These are phyloP conservation scores for Sebastiscus tertius DNA, from an alignment of 2,797 vertebrate species.

Conservation along the genomic window DNA sequence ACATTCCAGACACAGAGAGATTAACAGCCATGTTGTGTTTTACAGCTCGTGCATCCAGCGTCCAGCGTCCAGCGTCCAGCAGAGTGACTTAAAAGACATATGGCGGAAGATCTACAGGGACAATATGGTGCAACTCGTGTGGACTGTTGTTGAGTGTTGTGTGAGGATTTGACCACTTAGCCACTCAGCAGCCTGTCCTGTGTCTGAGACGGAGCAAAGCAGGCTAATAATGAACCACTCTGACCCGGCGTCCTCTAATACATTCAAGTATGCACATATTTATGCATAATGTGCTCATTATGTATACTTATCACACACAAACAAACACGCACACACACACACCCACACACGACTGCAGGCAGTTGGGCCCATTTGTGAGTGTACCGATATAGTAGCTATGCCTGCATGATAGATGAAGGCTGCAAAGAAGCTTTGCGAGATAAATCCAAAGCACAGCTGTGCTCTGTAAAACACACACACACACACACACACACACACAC, in stretches of 20 bases:
- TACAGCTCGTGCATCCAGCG: background rate
- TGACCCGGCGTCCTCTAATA: slow-evolving; percentile 34
- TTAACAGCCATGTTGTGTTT: slow-evolving; percentile 32
- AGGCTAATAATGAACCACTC: slow-evolving; percentile 46
- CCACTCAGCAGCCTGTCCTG: background rate
- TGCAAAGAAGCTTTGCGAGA: slow-evolving; percentile 78
- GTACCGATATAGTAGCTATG: slow-evolving; percentile 37
- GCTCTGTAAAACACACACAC: slow-evolving; percentile 55
- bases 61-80: background rate
- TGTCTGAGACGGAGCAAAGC: slow-evolving; percentile 38
- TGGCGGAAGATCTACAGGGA: background rate
- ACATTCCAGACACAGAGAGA: slow-evolving; percentile 16
- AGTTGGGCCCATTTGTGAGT: slow-evolving; percentile 33
- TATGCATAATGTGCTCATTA: slow-evolving; percentile 40
- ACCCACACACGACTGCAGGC: background rate
- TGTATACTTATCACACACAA: slow-evolving; percentile 19
- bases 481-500: slow-evolving; percentile 18
- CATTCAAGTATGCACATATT: slow-evolving; percentile 38
- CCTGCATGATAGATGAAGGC: slow-evolving; percentile 68
- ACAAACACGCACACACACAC: slow-evolving; percentile 6
- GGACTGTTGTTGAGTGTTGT: background rate
- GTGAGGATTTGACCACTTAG: slow-evolving; percentile 29
- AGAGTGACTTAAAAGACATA: slow-evolving; percentile 7
- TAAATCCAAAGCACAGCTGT: slow-evolving; percentile 84
- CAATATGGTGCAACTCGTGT: background rate